phyloP scores from a whole-genome alignment of 2,797 vertebrate genomes.

The Peromyscus attwateri region DNA sequence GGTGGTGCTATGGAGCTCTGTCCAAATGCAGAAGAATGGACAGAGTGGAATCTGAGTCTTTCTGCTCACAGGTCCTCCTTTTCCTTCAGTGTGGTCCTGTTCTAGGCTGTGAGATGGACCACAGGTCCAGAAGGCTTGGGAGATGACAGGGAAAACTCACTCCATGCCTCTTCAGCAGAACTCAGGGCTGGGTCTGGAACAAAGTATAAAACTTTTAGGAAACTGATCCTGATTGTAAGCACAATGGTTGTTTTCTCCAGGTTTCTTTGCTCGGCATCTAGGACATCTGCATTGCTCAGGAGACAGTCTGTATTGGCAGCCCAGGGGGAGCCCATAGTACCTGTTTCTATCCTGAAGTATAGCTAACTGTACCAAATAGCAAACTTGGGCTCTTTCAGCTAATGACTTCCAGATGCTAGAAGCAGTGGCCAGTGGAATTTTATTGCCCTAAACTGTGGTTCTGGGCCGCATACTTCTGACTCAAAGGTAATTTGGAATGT shows the following conservation, averaged over 20 bases:
- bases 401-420: slow-evolving; percentile 70
- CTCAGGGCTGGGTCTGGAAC: neutral
- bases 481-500: slow-evolving; percentile 80
- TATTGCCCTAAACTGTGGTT: slow-evolving; percentile 71
- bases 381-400: slow-evolving; percentile 25
- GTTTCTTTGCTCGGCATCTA: neutral
- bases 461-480: slow-evolving; percentile 47
- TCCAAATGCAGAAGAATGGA: slow-evolving; percentile 20
- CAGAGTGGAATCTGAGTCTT: neutral
- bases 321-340: neutral
- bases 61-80: neutral
- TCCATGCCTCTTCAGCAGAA: neutral
- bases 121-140: neutral
- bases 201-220: neutral
- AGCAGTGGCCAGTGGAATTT: slow-evolving; percentile 66
- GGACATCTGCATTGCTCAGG: neutral
- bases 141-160: neutral
- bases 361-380: slow-evolving; percentile 60
- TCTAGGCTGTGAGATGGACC: neutral
- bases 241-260: neutral
- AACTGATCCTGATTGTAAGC: neutral
- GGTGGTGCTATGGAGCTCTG: neutral
- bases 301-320: neutral
- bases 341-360: slow-evolving; percentile 14
- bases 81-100: neutral